These are phyloP conservation scores for Anomalospiza imberbis DNA, from an alignment of 2,797 vertebrate species.

Conservation along the genomic window DNA sequence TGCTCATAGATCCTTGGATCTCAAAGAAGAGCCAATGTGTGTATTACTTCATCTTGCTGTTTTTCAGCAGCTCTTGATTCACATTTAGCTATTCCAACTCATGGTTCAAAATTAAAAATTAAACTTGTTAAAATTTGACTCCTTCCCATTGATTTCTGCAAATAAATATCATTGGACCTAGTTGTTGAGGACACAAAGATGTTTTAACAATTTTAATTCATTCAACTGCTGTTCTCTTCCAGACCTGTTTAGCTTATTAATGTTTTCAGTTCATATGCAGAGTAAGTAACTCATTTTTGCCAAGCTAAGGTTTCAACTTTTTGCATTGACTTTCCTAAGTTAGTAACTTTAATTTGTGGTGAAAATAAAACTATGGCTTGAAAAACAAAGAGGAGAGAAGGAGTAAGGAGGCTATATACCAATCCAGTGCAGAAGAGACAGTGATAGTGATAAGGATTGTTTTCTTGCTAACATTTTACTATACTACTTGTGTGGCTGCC, in stretches of 20 bases:
- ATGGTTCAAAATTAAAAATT: not conserved
- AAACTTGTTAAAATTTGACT: not conserved
- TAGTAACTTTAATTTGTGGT: not conserved
- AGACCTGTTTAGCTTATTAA: not conserved
- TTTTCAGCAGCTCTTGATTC: not conserved
- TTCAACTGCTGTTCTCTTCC: not conserved
- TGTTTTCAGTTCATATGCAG: not conserved
- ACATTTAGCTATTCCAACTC: not conserved
- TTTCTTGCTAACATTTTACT: not conserved
- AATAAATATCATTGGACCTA: not conserved
- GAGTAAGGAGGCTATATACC: not conserved
- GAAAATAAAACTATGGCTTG: not conserved
- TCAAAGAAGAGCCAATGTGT: not conserved
- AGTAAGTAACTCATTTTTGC: not conserved
- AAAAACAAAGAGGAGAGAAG: not conserved
- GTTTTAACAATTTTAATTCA: not conserved
- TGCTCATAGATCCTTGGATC: not conserved
- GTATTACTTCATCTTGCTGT: not conserved
- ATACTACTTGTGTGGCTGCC: not conserved
- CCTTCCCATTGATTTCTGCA: not conserved
- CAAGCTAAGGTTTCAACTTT: not conserved
- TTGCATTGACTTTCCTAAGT: not conserved
- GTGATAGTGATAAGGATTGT: not conserved
- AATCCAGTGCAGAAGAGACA: not conserved
- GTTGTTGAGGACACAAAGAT: not conserved